Base-by-base conservation (phyloP, 2,888 invertebrate genomes). In the Salpingus planirostris region DNA sequence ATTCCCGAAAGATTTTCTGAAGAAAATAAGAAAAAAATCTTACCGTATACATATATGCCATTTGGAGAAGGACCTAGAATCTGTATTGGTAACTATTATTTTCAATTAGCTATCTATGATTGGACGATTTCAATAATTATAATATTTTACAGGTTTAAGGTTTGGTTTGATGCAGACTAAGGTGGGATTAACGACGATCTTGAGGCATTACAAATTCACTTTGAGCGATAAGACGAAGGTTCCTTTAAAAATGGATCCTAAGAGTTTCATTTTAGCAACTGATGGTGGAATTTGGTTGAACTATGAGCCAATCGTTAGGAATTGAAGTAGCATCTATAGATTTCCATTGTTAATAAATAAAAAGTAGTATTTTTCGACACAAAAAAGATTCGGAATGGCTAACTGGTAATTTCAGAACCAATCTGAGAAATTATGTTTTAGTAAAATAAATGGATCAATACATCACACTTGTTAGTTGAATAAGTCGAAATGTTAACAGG, bases 1-100 rank as follows among this genome's bases (percentile, higher is more conserved):
- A 51, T 57, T 36, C 60, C 60, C 2, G 55, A 57, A 7, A 43
- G 60, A 34, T 60, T 60, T 31, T 43, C 49, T 2, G 43, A 47
- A 6, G 54, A 54, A 29, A 47, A 51, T 18, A 57, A 52, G 31
- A 32, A 35, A 2, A 37, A 35, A 11, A 42, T 54, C 13, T 48
- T 44, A 11, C 43, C 40, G 3, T 54, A 44, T 24, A 41, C 49
- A 8, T 59, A 34, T 53, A 52, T 15, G 50, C 42, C 44, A 6
- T 44, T 44, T 15, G 44, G 44, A 6, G 38, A 37, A 29, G 44
- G 44, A 3, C 42, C 44, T 1, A 37, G 44, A 22, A 32, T 25
- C 21, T 44, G 44, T 24, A 40, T 44, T n/a, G 44, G 44, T 39
- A 35, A 25, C 18, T 18, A 23, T 13, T 11, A 18, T 5, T 10